Base-by-base conservation (phyloP, 2,113 vertebrate genomes). In the Hoplias malabaricus region DNA sequence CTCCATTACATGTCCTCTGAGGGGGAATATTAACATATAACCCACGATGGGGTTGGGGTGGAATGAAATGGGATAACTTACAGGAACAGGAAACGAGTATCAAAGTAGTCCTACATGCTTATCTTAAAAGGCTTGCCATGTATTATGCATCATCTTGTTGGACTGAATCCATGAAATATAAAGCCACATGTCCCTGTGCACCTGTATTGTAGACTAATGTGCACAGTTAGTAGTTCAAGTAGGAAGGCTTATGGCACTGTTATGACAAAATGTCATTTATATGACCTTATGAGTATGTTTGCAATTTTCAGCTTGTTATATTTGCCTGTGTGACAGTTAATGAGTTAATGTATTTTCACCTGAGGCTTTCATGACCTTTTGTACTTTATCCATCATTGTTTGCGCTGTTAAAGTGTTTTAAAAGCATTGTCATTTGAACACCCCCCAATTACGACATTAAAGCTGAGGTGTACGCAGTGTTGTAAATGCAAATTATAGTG, bases 11-110 rank as follows among this genome's bases (percentile, higher is more conserved):
- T 33, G 31, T 46, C 46, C 72, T 75, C 40, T 48, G 65, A 42
- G 68, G 62, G 66, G 36, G 33, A 70, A 78, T 82, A 65, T 77
- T 67, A 77, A 81, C 50, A 73, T 76, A 68, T 76, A 65, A 76
- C 63, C 74, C 74, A 57, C 74, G 31, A 25, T 33, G 50, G 63
- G 36, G 63, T 76, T 76, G 57, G 50, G 33, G 40, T 63, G 74
- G 74, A 57, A 76, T 40, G 74, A 76, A 76, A 68, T 68, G 48
- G 74, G 65, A 76, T 57, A 76, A 76, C 74, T 76, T 76, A 57
- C 63, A 56, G 63, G 74, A 76, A 76, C 25, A 76, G 74, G 74
- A 68, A 76, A 68, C n/a, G 50, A 57, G 63, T 68, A 76, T 68
- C 25, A 23, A 57, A 76, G 38, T 76, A 65, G 63, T 57, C 50